These are phyloP conservation scores for Gulo gulo DNA, from an alignment of 2,113 vertebrate genomes.

Conservation along the genomic window DNA sequence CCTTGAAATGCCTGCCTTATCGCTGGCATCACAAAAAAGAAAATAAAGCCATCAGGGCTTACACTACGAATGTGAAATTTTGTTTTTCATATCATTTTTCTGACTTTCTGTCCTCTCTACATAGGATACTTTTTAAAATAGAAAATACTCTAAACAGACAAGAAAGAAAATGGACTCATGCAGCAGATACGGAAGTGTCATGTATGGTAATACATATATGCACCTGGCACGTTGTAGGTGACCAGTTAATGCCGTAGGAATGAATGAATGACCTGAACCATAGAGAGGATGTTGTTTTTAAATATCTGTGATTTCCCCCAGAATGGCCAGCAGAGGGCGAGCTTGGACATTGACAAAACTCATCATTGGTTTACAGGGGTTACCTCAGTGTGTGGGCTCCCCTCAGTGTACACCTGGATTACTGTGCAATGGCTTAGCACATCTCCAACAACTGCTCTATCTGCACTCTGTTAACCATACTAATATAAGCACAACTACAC, in stretches of 20 bases:
- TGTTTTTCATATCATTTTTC: background rate
- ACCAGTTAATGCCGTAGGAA: background rate
- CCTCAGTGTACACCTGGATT: background rate
- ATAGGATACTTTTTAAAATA: background rate
- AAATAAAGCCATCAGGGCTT: background rate
- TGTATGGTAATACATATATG: background rate
- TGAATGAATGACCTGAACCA: background rate
- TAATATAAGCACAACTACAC: background rate
- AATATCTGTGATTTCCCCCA: background rate
- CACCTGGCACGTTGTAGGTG: background rate
- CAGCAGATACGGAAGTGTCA: background rate
- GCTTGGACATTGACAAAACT: background rate
- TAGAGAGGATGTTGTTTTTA: background rate
- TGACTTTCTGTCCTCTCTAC: background rate
- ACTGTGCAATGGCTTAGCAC: background rate
- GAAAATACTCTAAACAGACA: background rate
- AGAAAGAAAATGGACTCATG: background rate
- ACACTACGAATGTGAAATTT: background rate
- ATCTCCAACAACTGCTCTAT: background rate
- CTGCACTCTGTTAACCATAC: background rate
- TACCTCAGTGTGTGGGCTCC: background rate
- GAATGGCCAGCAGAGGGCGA: conserved; percentile 34
- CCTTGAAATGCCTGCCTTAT: background rate
- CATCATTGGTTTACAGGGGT: background rate
- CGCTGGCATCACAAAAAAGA: background rate